These are phyloP conservation scores for Rhadinocentrus ornatus DNA, from an alignment of 2,797 vertebrate genomes.

Conservation along the genomic window DNA sequence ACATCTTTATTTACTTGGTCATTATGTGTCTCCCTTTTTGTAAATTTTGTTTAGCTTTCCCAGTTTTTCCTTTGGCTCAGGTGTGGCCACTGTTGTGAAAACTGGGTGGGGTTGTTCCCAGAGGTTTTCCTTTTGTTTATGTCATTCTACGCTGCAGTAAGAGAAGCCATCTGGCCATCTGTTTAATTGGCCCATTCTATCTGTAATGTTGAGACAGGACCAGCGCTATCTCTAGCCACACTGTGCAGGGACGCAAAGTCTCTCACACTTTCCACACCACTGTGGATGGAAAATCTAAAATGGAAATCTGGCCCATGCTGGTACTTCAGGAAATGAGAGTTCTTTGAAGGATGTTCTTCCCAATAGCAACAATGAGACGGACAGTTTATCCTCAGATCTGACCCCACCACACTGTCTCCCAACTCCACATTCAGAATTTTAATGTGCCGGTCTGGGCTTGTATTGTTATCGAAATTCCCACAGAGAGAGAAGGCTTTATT, in stretches of 20 bases:
- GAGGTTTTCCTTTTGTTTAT: slow-evolving; percentile 67
- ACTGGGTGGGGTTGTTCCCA: slow-evolving; percentile 49
- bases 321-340: slow-evolving; percentile 60
- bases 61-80: slow-evolving; percentile 38
- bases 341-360: slow-evolving; percentile 54
- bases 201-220: slow-evolving; percentile 67
- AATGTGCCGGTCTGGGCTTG: slow-evolving; percentile 24
- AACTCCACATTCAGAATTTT: slow-evolving; percentile 33
- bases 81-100: slow-evolving; percentile 41
- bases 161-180: slow-evolving; percentile 55
- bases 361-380: slow-evolving; percentile 37
- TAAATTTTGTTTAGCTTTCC: slow-evolving; percentile 56
- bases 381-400: slow-evolving; percentile 41
- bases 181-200: slow-evolving; percentile 68
- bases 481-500: slow-evolving; percentile 30
- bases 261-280: slow-evolving; percentile 62
- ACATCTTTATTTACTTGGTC: slow-evolving; percentile 25
- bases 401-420: slow-evolving; percentile 43
- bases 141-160: slow-evolving; percentile 38
- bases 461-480: slow-evolving; percentile 18
- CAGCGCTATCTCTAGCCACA: slow-evolving; percentile 66
- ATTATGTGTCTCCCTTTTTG: slow-evolving; percentile 45
- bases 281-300: slow-evolving; percentile 64
- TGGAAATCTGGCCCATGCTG: slow-evolving; percentile 63
- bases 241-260: slow-evolving; percentile 48